Conservation (phyloP, 2,888 invertebrate genomes). For the Autographa gamma region DNA sequence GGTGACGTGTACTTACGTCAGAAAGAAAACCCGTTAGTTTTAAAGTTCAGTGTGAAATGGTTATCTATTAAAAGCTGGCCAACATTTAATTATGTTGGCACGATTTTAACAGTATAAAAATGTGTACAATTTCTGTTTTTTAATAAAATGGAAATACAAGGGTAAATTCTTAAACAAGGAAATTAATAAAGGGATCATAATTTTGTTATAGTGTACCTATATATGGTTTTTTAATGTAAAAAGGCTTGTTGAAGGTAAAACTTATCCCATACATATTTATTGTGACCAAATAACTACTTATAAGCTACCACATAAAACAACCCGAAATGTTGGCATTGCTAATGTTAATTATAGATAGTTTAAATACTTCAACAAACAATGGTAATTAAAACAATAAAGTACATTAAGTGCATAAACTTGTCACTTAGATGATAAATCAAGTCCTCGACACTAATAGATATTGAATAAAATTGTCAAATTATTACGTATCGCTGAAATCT, state of each 20-base stretch:
- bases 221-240: too few species aligned
- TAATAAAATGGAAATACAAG: too few species aligned
- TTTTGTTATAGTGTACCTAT: too few species aligned
- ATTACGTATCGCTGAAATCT: conserved; percentile 48
- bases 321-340: not conserved
- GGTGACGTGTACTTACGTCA: conserved; percentile 66
- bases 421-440: conserved; percentile 2
- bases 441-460: not conserved
- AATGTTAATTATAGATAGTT: not conserved
- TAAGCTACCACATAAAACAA: not conserved
- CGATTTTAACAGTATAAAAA: not conserved
- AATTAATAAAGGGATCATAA: too few species aligned
- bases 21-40: conserved; percentile 20
- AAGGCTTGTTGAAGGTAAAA: not conserved
- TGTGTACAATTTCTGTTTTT: not conserved
- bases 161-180: too few species aligned
- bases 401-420: not conserved
- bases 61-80: not conserved
- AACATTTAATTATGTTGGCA: not conserved
- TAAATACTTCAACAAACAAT: not conserved
- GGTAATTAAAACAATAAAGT: not conserved
- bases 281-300: not conserved
- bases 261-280: not conserved
- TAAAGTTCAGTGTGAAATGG: not conserved
- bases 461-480: conserved; percentile 27